Evolutionary conservation across 2,888 invertebrate species (phyloP), one percentile per base, ranked within the genome.

Genomic region (Carpatolechia fugitivella): DNA sequence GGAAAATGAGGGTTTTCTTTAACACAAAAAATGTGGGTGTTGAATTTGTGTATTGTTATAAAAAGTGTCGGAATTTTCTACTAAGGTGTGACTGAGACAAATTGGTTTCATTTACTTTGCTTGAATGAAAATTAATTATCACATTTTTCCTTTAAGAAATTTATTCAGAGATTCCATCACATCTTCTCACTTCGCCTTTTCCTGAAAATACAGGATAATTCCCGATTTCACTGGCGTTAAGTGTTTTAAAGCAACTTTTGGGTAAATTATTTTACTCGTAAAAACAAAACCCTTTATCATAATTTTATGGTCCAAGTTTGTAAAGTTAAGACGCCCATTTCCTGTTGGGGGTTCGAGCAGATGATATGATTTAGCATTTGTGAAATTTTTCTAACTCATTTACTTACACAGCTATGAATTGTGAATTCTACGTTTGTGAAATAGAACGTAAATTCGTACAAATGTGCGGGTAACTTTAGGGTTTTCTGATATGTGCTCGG

Each of bases 231-330:
- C 70, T 71, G 70, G 65, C 74, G 69, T 75, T 74, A 76, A 79
- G 72, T 72, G 73, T 80, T 80, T 74, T 72, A 72, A 76, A 71
- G 71, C 70, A 73, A 79, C 74, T 76, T 77, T 70, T 70, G 74
- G 71, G 71, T 81, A 78, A 80, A 75, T 76, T 75, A 82, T 84
- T 81, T 74, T 71, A 70, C 70, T 78, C 73, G 70, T 81, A 78
- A 84, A 85, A 84, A 82, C 74, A 75, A 80, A 83, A 81, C 78
- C 78, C 83, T 85, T 85, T 82, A 85, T 85, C 81, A 82, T 84
- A 82, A 85, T 85, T 86, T 85, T 77, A 84, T 79, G 78, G 79
- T 61, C 70, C 61, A 77, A 82, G 76, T 80, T 85, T 75, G 59
- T 68, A 72, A 78, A 81, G 75, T 76, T 76, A 71, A 74, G 76